Evolutionary conservation across 2,888 invertebrate genomes (phyloP).

Genomic region (Anodontia alba): DNA sequence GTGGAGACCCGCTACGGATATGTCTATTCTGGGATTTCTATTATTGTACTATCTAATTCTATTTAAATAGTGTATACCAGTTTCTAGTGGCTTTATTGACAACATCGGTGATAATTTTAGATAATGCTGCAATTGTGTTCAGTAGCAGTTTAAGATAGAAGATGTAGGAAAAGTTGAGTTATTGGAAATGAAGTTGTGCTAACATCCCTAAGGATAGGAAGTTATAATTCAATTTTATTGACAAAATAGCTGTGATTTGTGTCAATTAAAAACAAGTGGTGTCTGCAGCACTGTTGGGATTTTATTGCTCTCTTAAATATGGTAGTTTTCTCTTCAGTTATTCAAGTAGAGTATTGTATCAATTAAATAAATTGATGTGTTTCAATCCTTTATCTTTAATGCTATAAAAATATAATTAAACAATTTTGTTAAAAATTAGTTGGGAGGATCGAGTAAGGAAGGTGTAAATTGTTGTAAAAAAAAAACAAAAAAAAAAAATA

Average conservation of each 20-base stretch:
- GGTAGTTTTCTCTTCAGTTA: too few relatives aligned
- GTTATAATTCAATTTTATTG: slow-evolving; percentile 8
- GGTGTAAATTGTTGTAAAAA: too few relatives aligned
- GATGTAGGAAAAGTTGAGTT: too few relatives aligned
- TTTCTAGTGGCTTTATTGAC: slow-evolving; percentile 1
- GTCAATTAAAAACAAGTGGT: neutral
- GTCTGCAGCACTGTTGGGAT: neutral
- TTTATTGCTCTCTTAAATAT: neutral
- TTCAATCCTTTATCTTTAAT: too few relatives aligned
- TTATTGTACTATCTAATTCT: neutral
- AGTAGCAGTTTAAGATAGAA: neutral
- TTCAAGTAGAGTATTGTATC: too few relatives aligned
- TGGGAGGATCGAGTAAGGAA: too few relatives aligned
- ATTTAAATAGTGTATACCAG: neutral
- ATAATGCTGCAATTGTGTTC: neutral
- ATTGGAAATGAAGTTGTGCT: neutral
- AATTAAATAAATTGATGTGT: too few relatives aligned
- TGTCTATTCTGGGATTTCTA: slow-evolving; percentile 4
- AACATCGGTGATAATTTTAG: neutral
- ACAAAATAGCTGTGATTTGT: slow-evolving; percentile 1
- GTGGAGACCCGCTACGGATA: neutral
- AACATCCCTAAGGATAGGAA: neutral
- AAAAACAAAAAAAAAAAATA: too few relatives aligned
- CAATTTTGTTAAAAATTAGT: too few relatives aligned
- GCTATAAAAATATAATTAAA: too few relatives aligned